Evolutionary conservation across 2,113 vertebrate species (phyloP).

Genomic region (Cynoglossus semilaevis): DNA sequence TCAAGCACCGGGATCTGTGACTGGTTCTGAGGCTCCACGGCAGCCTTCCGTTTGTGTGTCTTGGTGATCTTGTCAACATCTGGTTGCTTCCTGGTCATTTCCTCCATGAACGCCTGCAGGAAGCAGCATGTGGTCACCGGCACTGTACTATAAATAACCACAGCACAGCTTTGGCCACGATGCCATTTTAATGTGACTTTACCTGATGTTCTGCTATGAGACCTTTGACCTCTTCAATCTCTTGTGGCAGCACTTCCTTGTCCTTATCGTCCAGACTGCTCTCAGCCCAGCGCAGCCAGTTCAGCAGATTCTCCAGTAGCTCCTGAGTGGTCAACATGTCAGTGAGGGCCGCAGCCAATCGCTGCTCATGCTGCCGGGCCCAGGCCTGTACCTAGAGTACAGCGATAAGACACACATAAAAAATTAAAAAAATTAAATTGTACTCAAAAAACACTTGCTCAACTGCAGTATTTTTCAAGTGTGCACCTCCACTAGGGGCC

Average conservation of each 20-base stretch:
- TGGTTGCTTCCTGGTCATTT: conserved; percentile 99
- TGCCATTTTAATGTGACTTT: background rate
- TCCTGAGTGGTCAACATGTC: conserved; percentile 89
- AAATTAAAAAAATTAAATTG: background rate
- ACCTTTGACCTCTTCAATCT: conserved; percentile 91
- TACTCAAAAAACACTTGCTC: no score
- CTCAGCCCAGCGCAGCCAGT: conserved; percentile 96
- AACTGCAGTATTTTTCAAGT: no score
- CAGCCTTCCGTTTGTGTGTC: conserved; percentile 91
- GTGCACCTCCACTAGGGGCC: no score
- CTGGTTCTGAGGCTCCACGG: conserved; percentile 66
- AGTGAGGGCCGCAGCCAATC: conserved; percentile 84
- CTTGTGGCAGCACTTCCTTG: conserved; percentile 88
- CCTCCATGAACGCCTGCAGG: conserved; percentile 93
- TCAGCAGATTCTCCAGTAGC: conserved; percentile 88
- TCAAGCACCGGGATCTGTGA: conserved; percentile 94
- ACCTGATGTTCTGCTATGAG: conserved; percentile 98
- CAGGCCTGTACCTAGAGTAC: conserved; percentile 87
- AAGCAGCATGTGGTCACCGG: conserved; percentile 5
- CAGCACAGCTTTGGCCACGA: background rate
- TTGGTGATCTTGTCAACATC: conserved; percentile 98
- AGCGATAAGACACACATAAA: conserved; percentile 5
- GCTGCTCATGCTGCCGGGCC: conserved; percentile 93
- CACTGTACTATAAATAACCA: background rate
- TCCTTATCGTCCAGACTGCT: conserved; percentile 89